Percentiles rank a stretch among this genome's conserved stretches.
These are phyloP conservation scores for Syngnathus typhle DNA, from an alignment of 2,113 vertebrate species.

Conservation along the genomic window DNA sequence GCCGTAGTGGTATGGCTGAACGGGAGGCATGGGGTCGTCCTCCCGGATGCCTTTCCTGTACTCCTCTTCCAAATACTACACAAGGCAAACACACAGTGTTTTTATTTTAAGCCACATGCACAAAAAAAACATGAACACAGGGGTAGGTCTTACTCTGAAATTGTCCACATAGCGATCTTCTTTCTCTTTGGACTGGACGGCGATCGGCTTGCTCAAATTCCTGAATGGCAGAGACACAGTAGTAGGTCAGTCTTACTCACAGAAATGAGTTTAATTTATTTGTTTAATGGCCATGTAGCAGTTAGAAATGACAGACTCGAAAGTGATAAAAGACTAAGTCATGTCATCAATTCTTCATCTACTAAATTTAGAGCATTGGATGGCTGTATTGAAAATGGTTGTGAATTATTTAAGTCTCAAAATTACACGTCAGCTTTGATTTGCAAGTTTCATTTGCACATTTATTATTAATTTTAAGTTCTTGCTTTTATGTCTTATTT, in stretches of 20 bases:
- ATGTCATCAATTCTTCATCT: too few species aligned
- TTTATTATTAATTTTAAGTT: not conserved
- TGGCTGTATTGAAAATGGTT: not conserved
- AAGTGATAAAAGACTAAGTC: not conserved
- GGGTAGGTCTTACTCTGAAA: constrained; percentile 76
- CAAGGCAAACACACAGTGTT: not conserved
- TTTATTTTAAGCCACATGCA: not conserved
- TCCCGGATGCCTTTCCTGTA: constrained; percentile 90
- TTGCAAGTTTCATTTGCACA: not conserved
- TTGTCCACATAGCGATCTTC: constrained; percentile 97
- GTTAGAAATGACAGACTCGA: not conserved
- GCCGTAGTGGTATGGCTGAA: constrained; percentile 97
- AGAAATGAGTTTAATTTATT: not conserved
- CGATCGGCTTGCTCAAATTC: constrained; percentile 92
- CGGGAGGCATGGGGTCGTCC: constrained; percentile 97
- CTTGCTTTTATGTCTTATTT: not conserved
- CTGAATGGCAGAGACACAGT: constrained; percentile 57
- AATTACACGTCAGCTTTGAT: not conserved
- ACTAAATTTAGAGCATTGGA: not conserved
- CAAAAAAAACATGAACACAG: not conserved
- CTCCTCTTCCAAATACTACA: constrained; percentile 94
- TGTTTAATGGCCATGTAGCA: not conserved
- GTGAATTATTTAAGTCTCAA: not conserved
- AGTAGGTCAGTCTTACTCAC: not conserved
- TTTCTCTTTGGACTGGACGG: constrained; percentile 97